phyloP scores from a whole-genome alignment of 2,888 invertebrate species.

The Yponomeuta cagnagella region DNA sequence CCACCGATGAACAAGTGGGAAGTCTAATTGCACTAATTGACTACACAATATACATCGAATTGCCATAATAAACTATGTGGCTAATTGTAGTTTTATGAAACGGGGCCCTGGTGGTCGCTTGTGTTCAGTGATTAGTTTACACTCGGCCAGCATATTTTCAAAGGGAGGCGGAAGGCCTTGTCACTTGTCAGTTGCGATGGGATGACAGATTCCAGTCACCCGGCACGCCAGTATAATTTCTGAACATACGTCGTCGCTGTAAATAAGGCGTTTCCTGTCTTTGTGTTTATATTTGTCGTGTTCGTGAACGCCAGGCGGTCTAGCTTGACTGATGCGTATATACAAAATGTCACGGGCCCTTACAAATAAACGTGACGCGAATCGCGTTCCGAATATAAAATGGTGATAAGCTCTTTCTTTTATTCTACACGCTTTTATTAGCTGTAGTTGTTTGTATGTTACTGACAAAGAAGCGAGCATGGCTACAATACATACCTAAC shows the following conservation, averaged over 20 bases:
- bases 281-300: neutral
- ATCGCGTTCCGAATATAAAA: no score
- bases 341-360: neutral
- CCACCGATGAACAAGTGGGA: no score
- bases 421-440: neutral
- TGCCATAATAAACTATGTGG: no score
- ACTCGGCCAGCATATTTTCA: neutral
- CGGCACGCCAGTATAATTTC: neutral
- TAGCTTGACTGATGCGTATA: neutral
- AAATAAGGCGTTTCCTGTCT: neutral
- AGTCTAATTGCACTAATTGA: no score
- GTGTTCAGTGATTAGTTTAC: slow-evolving; percentile 18
- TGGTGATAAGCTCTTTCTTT: neutral
- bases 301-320: neutral
- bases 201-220: neutral
- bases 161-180: neutral
- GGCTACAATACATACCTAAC: neutral
- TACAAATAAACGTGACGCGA: no score
- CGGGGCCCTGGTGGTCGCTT: slow-evolving; percentile 17
- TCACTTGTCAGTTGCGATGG: neutral
- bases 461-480: neutral
- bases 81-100: slow-evolving; percentile 16
- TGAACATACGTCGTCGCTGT: neutral
- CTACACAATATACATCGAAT: no score
- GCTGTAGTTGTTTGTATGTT: neutral